Evolutionary conservation across 2,888 invertebrate genomes (phyloP), one percentile per base, ranked within the genome.

Genomic region (Calephelis perditalis): DNA sequence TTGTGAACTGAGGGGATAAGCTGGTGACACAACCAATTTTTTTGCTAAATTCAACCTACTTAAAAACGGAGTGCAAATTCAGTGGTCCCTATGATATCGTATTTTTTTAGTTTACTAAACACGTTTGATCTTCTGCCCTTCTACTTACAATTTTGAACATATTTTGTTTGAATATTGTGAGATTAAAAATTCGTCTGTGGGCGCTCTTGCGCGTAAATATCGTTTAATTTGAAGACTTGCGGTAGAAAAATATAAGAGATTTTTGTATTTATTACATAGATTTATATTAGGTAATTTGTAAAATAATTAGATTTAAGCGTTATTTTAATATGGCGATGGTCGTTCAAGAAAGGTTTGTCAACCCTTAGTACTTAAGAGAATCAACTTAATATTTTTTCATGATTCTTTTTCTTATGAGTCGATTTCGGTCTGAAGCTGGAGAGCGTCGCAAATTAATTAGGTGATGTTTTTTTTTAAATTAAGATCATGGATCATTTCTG

Each of bases 191-290:
- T 64, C 62, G 66, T 65, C 64, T 63, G 62, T 62, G 67, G 61
- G 63, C 65, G 67, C 46, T 59, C 54, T 58, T 78, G 84, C 84
- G 85, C 86, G 84, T 86, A 82, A 81, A 78, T 52, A 78, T 88
- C 88, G 71, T 86, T 86, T 86, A 87, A 84, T 88, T 86, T 75
- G 83, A 84, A 88, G 86, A 87, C 87, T 87, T 82, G 86, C 85
- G 78, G 79, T 88, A 89, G 87, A 74, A 78, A 87, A 87, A 84
- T 89, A 86, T 74, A 77, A 75, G 70, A 88, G 87, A 86, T 86
- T 86, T 88, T 90, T 89, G 90, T 90, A 90, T 90, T 90, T 90
- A 90, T 90, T 90, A 84, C 73, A 86, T 89, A 89, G 88, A 87
- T 79, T 86, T 89, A 88, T 89, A 88, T 84, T 90, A 89, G 90